Conservation (phyloP, 2,797 vertebrate genomes). For the Forpus xanthops region DNA sequence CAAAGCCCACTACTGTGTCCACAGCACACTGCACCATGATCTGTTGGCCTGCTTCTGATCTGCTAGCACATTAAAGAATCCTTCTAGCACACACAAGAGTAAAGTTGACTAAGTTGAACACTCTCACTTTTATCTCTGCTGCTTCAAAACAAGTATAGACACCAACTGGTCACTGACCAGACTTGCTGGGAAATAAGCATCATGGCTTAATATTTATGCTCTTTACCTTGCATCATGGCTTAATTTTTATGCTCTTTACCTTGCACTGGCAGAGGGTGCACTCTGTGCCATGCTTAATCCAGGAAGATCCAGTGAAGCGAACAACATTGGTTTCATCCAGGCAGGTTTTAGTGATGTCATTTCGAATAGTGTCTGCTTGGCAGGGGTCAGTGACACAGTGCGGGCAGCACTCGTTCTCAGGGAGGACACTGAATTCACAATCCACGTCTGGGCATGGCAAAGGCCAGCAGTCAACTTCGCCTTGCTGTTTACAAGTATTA, state of each 20-base stretch:
- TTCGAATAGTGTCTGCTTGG: constrained; percentile 91
- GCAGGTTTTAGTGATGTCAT: constrained; percentile 98
- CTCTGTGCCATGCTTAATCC: constrained; percentile 96
- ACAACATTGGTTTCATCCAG: constrained; percentile 89
- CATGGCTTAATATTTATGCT: not conserved
- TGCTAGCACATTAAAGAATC: not conserved
- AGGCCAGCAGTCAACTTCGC: constrained; percentile 98
- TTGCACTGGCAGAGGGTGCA: constrained; percentile 98
- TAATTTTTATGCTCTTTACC: constrained; percentile 74
- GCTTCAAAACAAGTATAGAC: not conserved
- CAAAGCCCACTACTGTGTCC: not conserved
- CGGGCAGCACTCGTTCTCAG: constrained; percentile 92
- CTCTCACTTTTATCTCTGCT: not conserved
- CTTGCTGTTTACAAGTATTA: constrained; percentile 80
- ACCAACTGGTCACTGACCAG: not conserved
- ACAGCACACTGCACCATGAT: not conserved
- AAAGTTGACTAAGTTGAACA: not conserved
- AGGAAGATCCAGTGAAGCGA: constrained; percentile 95
- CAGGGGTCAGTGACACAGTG: constrained; percentile 92
- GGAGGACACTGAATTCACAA: constrained; percentile 93
- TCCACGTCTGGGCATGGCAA: constrained; percentile 91
- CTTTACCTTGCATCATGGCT: constrained; percentile 87
- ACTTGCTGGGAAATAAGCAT: not conserved
- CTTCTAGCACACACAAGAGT: not conserved
- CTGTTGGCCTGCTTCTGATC: not conserved